phyloP scores from a whole-genome alignment of 2,113 vertebrate species.

The Speoplatyrhinus poulsoni region DNA sequence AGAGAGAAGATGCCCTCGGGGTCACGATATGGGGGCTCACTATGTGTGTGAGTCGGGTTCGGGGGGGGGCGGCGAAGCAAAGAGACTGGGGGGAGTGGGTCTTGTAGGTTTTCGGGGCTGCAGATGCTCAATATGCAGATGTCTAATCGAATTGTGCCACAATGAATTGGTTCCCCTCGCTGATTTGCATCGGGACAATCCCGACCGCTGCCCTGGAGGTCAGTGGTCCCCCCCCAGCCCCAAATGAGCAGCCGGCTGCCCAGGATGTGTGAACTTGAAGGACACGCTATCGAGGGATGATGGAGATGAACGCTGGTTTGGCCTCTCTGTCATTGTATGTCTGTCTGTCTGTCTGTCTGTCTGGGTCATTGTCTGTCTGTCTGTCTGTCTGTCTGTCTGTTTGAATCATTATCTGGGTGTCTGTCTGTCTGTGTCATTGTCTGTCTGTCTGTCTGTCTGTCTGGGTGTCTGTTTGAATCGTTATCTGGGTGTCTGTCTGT shows the following conservation, averaged over 20 bases:
- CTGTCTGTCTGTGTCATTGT: conserved; percentile 19
- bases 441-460: not conserved
- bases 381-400: conserved; percentile 18
- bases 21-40: conserved; percentile 58
- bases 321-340: not conserved
- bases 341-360: no score
- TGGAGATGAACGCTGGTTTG: conserved; percentile 68
- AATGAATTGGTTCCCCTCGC: conserved; percentile 68
- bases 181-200: conserved; percentile 79
- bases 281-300: conserved; percentile 63
- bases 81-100: not conserved
- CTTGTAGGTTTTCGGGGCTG: conserved; percentile 71
- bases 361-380: no score
- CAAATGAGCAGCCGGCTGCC: conserved; percentile 70
- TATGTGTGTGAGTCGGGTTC: conserved; percentile 25
- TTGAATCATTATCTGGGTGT: conserved; percentile 34
- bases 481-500: not conserved
- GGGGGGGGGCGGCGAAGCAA: conserved; percentile 32
- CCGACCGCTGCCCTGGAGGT: conserved; percentile 66
- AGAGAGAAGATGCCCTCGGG: conserved; percentile 57
- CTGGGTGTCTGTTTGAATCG: not conserved
- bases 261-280: conserved; percentile 78
- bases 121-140: conserved; percentile 83
- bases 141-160: conserved; percentile 77
- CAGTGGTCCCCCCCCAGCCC: conserved; percentile 64